Evolutionary conservation across 64 coral and sea anemone species (phyloP).

Genomic region (Porites lutea): DNA sequence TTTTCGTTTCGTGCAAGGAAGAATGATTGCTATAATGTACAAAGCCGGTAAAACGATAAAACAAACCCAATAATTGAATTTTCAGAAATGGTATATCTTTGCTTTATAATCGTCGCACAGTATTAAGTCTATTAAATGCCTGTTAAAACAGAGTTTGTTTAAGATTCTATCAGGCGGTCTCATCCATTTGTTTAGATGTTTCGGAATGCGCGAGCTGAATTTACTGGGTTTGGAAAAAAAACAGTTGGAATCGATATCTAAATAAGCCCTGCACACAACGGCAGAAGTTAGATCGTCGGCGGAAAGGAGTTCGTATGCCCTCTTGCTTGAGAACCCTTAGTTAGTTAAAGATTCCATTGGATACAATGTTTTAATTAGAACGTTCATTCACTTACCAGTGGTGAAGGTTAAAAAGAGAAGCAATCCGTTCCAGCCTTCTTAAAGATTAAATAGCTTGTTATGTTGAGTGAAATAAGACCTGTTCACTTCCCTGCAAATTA

Average conservation of each 20-base stretch:
- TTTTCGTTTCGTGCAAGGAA: too few relatives aligned
- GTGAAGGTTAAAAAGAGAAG: neutral
- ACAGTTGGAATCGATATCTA: neutral
- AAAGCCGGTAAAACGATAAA: too few relatives aligned
- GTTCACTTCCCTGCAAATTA: neutral
- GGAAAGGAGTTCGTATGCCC: neutral
- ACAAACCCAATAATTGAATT: too few relatives aligned
- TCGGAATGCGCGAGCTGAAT: too few relatives aligned
- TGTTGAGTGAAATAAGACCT: neutral
- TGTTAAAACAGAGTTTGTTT: slow-evolving; percentile 2
- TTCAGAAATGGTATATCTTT: neutral
- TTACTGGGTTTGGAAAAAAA: neutral
- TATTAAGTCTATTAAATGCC: neutral
- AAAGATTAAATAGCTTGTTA: neutral
- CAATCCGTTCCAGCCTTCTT: neutral
- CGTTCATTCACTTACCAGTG: neutral
- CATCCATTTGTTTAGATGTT: too few relatives aligned
- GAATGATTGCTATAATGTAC: too few relatives aligned
- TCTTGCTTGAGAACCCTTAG: neutral
- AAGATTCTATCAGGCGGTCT: neutral
- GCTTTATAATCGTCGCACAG: neutral
- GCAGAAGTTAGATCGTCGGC: too few relatives aligned
- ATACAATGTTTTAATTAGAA: neutral
- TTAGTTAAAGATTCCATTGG: neutral
- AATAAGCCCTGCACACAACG: too few relatives aligned